Conservation (phyloP, 1,140 invertebrate species). For the Musca vetustissima region DNA sequence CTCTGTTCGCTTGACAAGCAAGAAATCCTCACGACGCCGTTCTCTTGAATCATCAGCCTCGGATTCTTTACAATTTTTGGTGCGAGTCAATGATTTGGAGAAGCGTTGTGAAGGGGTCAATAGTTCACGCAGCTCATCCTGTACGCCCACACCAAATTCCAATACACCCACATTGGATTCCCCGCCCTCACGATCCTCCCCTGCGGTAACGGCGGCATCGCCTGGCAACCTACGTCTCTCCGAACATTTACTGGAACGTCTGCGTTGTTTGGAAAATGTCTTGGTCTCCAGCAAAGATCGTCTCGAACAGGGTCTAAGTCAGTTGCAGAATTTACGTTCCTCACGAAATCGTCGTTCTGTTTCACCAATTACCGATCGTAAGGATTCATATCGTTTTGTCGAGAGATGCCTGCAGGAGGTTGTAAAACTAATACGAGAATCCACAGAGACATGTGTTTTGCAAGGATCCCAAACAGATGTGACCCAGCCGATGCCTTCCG, state of each 20-base stretch:
- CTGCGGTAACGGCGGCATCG: no score
- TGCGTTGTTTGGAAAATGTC: slow-evolving; percentile 62
- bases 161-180: slow-evolving; percentile 31
- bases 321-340: slow-evolving; percentile 61
- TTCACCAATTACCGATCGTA: slow-evolving; percentile 62
- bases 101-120: slow-evolving; percentile 41
- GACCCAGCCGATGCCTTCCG: slow-evolving; percentile 51
- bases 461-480: slow-evolving; percentile 25
- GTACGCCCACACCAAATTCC: slow-evolving; percentile 28
- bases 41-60: slow-evolving; percentile 70
- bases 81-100: slow-evolving; percentile 72
- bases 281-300: slow-evolving; percentile 59
- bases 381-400: slow-evolving; percentile 61
- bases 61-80: slow-evolving; percentile 76
- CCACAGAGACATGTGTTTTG: slow-evolving; percentile 60
- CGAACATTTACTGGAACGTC: slow-evolving; percentile 59
- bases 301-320: slow-evolving; percentile 50
- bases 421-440: slow-evolving; percentile 60
- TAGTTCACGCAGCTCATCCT: slow-evolving; percentile 19
- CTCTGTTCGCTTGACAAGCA: background rate
- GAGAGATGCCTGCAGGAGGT: slow-evolving; percentile 64
- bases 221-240: slow-evolving; percentile 32
- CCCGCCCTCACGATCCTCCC: slow-evolving; percentile 27
- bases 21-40: slow-evolving; percentile 37
- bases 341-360: slow-evolving; percentile 60